Evolutionary conservation across 1,140 invertebrate species (phyloP).

Genomic region (Hyphantria cunea): DNA sequence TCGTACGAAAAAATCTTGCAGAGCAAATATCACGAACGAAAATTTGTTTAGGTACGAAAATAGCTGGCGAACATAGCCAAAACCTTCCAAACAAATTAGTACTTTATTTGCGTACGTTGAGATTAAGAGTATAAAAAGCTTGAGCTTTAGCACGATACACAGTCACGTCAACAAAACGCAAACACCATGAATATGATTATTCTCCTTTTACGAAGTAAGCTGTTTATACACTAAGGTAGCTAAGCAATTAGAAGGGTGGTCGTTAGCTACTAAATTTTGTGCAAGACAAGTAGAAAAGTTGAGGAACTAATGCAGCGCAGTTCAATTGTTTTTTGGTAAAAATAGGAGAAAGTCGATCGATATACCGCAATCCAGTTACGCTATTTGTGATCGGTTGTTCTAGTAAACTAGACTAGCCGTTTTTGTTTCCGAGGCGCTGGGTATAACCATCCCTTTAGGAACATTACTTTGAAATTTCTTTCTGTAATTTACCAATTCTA

Average conservation of each 20-base stretch:
- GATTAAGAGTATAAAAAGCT: neutral
- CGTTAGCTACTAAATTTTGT: conserved; percentile 4
- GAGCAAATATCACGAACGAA: neutral
- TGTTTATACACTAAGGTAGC: conserved; percentile 12
- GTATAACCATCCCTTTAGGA: too few relatives aligned
- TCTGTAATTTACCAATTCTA: too few relatives aligned
- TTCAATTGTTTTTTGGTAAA: conserved; percentile 1
- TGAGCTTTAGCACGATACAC: neutral
- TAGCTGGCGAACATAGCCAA: neutral
- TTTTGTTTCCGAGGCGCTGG: too few relatives aligned
- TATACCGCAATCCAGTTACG: neutral
- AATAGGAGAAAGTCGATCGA: neutral
- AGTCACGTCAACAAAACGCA: conserved; percentile 12
- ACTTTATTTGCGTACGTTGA: conserved; percentile 9
- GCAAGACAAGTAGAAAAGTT: conserved; percentile 3
- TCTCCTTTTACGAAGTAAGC: conserved; percentile 14
- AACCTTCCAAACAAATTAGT: conserved; percentile 1
- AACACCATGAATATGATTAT: conserved; percentile 22
- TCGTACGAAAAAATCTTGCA: neutral
- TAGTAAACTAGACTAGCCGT: too few relatives aligned
- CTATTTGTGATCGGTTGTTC: neutral
- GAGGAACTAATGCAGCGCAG: conserved; percentile 1
- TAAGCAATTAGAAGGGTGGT: conserved; percentile 5
- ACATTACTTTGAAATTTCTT: too few relatives aligned
- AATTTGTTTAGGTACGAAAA: conserved; percentile 1